Evolutionary conservation across 2,888 invertebrate genomes (phyloP), one percentile per base, ranked within the genome.

Genomic region (Petrolisthes cinctipes): DNA sequence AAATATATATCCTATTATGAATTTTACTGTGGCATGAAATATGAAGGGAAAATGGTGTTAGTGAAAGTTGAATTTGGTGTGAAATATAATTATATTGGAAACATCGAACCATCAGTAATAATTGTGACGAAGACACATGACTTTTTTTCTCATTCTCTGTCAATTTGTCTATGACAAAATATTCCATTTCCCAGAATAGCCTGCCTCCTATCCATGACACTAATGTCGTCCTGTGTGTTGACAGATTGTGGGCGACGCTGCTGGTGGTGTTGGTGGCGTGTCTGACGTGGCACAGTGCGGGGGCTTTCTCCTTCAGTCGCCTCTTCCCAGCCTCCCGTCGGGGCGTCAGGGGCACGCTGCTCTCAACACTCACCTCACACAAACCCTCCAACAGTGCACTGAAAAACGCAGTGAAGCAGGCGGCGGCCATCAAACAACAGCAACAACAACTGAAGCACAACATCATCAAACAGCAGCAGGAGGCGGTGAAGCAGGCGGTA

Each of bases 321-420:
- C 87, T 88, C 66, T 88, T 88, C 81, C 87, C 87, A 5, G 87
- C 87, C 76, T 88, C 87, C 4, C 54, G 87, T 54, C 82, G 87
- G 23, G 87, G 87, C 37, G 81, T 88, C 4, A 73, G 87, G 20
- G 87, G 87, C 7, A 53, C 84, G 0, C 84, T 84, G 23, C 76
- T 88, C 54, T 61, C 76, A 66, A 23, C 68, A 57, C 9, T 73
- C 53, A 54, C 71, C 73, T 20, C 57, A 23, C 9, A 57, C 11
- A 75, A n/a, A 37, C 20, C 84, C n/a, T 6, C 87, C 6, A 57
- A 75, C 11, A 75, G 53, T 17, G 9, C 75, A 7, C 81, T 86
- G 86, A 82, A 86, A 54, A 82, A 82, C 20, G 82, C 66, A 75
- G 73, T 86, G 86, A 86, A 86, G 82, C 71, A 86, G 75, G 82